A percentile compares a stretch with the other conserved stretches of the same genome.
These are phyloP conservation scores for Ormyrus labotus DNA, from an alignment of 2,888 invertebrate genomes.

Conservation along the genomic window DNA sequence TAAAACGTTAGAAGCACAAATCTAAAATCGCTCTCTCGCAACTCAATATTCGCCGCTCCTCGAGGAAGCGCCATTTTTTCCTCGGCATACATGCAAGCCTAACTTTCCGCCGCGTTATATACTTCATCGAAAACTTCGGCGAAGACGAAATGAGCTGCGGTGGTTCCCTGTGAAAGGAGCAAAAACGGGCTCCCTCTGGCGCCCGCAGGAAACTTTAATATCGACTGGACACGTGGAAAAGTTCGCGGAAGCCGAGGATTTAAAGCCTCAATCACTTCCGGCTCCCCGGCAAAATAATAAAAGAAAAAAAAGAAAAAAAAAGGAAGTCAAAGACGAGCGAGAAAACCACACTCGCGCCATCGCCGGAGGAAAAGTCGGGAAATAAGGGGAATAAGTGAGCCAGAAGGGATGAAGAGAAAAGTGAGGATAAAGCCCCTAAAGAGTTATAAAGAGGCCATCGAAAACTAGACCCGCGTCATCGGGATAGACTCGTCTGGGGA, in stretches of 20 bases:
- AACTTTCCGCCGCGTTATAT: not conserved
- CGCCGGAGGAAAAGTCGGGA: no score
- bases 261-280: slow-evolving; percentile 13
- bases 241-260: slow-evolving; percentile 6
- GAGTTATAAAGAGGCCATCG: slow-evolving; percentile 8
- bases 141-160: not conserved
- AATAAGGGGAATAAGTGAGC: not conserved
- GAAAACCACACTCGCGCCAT: not conserved
- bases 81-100: no score
- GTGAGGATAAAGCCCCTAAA: not conserved
- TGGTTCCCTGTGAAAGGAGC: not conserved
- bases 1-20: no score
- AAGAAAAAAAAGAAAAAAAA: not conserved
- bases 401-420: not conserved
- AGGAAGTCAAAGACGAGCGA: not conserved
- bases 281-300: not conserved
- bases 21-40: no score
- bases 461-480: slow-evolving; percentile 10
- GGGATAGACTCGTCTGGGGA: slow-evolving; percentile 19
- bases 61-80: no score
- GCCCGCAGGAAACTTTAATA: slow-evolving; percentile 25
- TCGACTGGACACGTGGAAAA: slow-evolving; percentile 16
- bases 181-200: not conserved
- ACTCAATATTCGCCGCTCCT: no score
- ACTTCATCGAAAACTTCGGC: slow-evolving; percentile 4